A percentile compares a stretch with the other conserved stretches of the same genome.
Conservation (phyloP, 2,797 vertebrate genomes). For the Etheostoma nigrum region DNA sequence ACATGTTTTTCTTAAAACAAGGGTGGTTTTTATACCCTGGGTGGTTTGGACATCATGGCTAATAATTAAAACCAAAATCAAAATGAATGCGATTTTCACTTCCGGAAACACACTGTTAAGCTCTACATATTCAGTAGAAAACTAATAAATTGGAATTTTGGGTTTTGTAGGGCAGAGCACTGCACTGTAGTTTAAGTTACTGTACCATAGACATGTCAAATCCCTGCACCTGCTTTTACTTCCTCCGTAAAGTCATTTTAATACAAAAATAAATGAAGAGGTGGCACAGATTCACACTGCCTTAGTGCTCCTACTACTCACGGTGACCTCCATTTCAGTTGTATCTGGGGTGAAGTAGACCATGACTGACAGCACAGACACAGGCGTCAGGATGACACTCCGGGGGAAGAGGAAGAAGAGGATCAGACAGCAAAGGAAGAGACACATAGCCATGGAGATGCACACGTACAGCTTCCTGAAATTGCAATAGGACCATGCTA, state of each 20-base stretch:
- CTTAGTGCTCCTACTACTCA: constrained; percentile 58
- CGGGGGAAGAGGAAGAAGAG: constrained; percentile 93
- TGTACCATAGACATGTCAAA: background rate
- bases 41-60: too few relatives aligned
- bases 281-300: background rate
- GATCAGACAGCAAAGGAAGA: constrained; percentile 82
- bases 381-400: constrained; percentile 81
- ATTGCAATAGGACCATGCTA: constrained; percentile 8
- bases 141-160: background rate
- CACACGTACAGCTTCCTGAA: constrained; percentile 90
- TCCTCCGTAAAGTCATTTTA: background rate
- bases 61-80: too few relatives aligned
- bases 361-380: constrained; percentile 85
- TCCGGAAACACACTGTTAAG: too few relatives aligned
- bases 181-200: background rate
- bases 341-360: constrained; percentile 71
- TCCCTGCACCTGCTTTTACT: background rate
- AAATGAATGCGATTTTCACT: too few relatives aligned
- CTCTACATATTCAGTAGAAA: too few relatives aligned
- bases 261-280: background rate
- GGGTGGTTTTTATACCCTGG: too few relatives aligned
- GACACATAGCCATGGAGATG: constrained; percentile 84
- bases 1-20: too few relatives aligned
- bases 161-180: background rate
- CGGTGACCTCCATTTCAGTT: constrained; percentile 85